A percentile compares a stretch with the other conserved stretches of the same genome.
phyloP scores from a whole-genome alignment of 2,797 vertebrate genomes.

The Gymnopithys bicolor region DNA sequence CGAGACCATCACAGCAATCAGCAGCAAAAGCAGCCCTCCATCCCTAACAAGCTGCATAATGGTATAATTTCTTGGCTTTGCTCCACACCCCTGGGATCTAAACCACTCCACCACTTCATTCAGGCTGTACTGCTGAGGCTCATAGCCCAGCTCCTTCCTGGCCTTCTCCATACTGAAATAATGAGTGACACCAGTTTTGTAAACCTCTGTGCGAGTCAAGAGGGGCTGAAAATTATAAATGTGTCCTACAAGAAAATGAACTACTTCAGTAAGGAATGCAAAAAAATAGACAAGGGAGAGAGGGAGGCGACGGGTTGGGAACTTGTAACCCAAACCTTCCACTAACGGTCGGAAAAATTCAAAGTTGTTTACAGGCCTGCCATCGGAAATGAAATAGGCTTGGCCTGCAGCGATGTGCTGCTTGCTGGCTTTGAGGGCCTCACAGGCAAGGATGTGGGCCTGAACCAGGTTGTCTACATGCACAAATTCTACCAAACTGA shows the following conservation, averaged over 20 bases:
- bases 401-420: slow-evolving; percentile 86
- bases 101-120: slow-evolving; percentile 92
- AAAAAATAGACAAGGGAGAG: slow-evolving; percentile 86
- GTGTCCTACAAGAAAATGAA: slow-evolving; percentile 80
- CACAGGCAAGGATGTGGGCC: slow-evolving; percentile 87
- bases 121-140: slow-evolving; percentile 82
- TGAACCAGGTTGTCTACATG: slow-evolving; percentile 92
- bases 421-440: slow-evolving; percentile 80
- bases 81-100: slow-evolving; percentile 82
- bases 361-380: slow-evolving; percentile 92
- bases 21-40: slow-evolving; percentile 72
- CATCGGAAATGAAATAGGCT: slow-evolving; percentile 95
- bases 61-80: slow-evolving; percentile 33
- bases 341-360: slow-evolving; percentile 94
- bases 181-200: slow-evolving; percentile 93
- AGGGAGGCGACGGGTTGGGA: slow-evolving; percentile 87
- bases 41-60: slow-evolving; percentile 65
- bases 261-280: slow-evolving; percentile 89
- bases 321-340: slow-evolving; percentile 90
- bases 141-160: slow-evolving; percentile 85
- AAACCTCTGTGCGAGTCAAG: slow-evolving; percentile 92
- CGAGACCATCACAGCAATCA: slow-evolving; percentile 73
- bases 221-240: slow-evolving; percentile 94
- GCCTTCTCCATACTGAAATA: slow-evolving; percentile 94
- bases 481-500: slow-evolving; percentile 92